Evolutionary conservation across 2,797 vertebrate genomes (phyloP).

Genomic region (Moxostoma hubbsi): DNA sequence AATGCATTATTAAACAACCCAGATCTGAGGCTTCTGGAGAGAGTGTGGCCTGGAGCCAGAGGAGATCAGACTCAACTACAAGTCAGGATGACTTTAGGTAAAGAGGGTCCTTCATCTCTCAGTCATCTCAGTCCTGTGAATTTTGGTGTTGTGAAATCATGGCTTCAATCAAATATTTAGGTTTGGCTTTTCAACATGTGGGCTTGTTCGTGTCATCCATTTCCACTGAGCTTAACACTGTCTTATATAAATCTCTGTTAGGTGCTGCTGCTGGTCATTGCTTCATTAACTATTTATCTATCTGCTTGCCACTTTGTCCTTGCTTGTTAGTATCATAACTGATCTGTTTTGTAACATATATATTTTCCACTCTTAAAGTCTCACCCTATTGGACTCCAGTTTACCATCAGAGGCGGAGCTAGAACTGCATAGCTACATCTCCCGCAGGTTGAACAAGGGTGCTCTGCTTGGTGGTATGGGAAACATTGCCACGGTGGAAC

Average conservation of each 20-base stretch:
- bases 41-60: conserved; percentile 78
- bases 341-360: conserved; percentile 42
- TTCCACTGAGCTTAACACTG: background rate
- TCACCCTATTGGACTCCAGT: conserved; percentile 88
- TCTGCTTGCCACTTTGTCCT: conserved; percentile 9
- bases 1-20: conserved; percentile 73
- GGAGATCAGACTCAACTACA: conserved; percentile 80
- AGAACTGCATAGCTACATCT: conserved; percentile 88
- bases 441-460: conserved; percentile 90
- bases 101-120: conserved; percentile 65
- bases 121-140: conserved; percentile 64
- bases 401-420: conserved; percentile 88
- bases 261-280: conserved; percentile 7
- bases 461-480: conserved; percentile 94
- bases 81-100: conserved; percentile 86
- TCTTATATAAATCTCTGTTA: background rate
- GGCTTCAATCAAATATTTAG: background rate
- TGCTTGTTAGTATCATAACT: background rate
- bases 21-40: conserved; percentile 80
- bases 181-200: conserved; percentile 21
- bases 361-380: conserved; percentile 74
- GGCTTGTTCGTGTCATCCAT: conserved; percentile 11
- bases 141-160: conserved; percentile 62
- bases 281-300: conserved; percentile 33
- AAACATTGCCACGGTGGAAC: conserved; percentile 88